Base-by-base conservation (phyloP, 2,888 invertebrate species). In the Pammene fasciana region DNA sequence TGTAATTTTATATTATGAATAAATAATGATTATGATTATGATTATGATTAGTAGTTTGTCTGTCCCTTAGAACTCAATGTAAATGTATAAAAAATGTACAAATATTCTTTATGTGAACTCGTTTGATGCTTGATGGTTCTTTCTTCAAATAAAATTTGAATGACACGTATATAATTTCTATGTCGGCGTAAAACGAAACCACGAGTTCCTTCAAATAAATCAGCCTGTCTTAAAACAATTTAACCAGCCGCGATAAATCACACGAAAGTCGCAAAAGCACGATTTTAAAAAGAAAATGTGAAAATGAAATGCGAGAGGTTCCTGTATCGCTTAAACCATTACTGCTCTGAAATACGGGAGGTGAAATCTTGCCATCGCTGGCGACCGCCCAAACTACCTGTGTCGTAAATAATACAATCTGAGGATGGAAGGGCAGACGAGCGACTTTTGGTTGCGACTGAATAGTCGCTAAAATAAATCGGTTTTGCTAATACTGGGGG, bases 361-460 rank as follows among this genome's bases (percentile, higher is more conserved):
- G 73, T 76, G 81, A 89, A 88, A 88, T 89, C 89, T 89, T 89
- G 76, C 82, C 86, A 86, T 89, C 91, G 90, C 84, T 91, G 91
- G 92, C 86, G 78, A 75, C 68, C 68, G 74, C 83, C 91, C 92
- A 91, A 90, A 92, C 90, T 92, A 92, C 92, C 92, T 92, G 92
- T 82, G 74, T 86, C 81, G 82, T 91, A 89, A 90, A 91, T 90
- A 86, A 88, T 86, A 59, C 68, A 64, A 65, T 68, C 64, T 65
- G 64, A 45, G 34, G 36, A n/a, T 13, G 45, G 48, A 5, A 52
- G 36, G 1, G 34, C 14, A 57, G 14, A 57, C 62, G 1, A 26
- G 57, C 43, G 50, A 36, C 16, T 45, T 38, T 38, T 61, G 11
- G 7, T 5, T 36, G 46, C 16, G 48, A 61, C 38, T 46, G 6